Percentiles rank a stretch among this genome's conserved stretches.
phyloP scores from a whole-genome alignment of 2,797 vertebrate genomes.

The Heterohyrax brucei region DNA sequence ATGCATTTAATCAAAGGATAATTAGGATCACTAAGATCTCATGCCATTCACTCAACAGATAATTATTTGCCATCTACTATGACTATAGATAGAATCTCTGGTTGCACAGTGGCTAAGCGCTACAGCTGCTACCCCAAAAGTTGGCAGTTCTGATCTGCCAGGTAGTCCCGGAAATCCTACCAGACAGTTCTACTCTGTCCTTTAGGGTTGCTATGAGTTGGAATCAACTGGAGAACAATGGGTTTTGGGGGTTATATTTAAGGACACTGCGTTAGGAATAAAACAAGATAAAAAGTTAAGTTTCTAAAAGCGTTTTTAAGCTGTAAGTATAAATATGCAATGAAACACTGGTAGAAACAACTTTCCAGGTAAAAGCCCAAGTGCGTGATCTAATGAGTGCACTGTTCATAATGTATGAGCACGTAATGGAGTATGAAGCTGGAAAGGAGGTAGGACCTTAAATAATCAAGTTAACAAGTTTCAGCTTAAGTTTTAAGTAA shows the following conservation, averaged over 20 bases:
- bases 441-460: not conserved
- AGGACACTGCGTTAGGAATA: not conserved
- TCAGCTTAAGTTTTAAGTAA: constrained; percentile 13
- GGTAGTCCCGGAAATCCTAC: no score
- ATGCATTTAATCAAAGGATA: constrained; percentile 5
- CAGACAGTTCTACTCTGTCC: no score
- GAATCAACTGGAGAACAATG: no score
- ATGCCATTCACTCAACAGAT: not conserved
- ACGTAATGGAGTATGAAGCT: not conserved
- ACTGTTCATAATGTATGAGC: not conserved
- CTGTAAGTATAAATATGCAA: not conserved
- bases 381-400: not conserved
- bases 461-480: not conserved
- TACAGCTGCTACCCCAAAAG: no score
- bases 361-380: not conserved
- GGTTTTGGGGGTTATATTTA: not conserved
- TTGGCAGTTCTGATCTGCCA: no score
- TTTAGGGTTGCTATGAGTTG: no score
- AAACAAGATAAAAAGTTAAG: not conserved
- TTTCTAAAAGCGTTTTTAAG: not conserved
- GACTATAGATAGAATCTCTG: no score
- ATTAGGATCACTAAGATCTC: not conserved
- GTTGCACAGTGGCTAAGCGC: no score
- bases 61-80: not conserved
- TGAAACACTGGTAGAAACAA: not conserved